These are phyloP conservation scores for Agonopterix alstromeriana DNA, from an alignment of 2,888 invertebrate species.

Conservation along the genomic window DNA sequence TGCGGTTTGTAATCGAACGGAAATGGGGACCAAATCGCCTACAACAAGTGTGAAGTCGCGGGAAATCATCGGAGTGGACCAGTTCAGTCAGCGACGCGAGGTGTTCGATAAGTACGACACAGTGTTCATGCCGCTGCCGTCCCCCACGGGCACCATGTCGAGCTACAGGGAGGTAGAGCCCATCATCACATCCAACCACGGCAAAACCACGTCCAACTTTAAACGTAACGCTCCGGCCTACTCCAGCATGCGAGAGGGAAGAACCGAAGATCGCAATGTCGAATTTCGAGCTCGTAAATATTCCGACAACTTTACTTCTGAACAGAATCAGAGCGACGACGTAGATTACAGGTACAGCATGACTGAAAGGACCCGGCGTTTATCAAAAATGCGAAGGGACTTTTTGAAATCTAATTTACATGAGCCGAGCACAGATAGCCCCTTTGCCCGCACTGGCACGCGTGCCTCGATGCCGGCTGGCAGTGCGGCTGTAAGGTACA, in stretches of 20 bases:
- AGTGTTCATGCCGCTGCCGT: constrained; percentile 62
- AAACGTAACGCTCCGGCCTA: constrained; percentile 60
- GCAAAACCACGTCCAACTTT: constrained; percentile 63
- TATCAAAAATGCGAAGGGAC: constrained; percentile 61
- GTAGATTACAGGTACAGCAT: constrained; percentile 62
- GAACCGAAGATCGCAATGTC: constrained; percentile 49
- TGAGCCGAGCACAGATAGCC: constrained; percentile 47
- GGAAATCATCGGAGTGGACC: constrained; percentile 67
- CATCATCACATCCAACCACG: constrained; percentile 64
- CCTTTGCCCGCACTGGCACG: constrained; percentile 51
- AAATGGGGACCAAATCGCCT: constrained; percentile 70
- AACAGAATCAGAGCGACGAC: constrained; percentile 61
- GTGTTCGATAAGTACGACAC: constrained; percentile 71
- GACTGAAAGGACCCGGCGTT: constrained; percentile 59
- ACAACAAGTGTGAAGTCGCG: constrained; percentile 67
- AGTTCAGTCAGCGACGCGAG: constrained; percentile 71
- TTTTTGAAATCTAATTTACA: constrained; percentile 65
- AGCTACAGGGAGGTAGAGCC: constrained; percentile 51
- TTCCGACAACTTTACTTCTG: constrained; percentile 66
- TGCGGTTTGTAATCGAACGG: constrained; percentile 73
- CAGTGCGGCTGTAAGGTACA: constrained; percentile 49
- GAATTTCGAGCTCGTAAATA: constrained; percentile 65
- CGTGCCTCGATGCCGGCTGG: constrained; percentile 59
- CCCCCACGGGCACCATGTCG: constrained; percentile 40
- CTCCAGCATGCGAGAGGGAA: constrained; percentile 67